phyloP scores from a whole-genome alignment of 2,113 vertebrate genomes.

The Zeus faber region DNA sequence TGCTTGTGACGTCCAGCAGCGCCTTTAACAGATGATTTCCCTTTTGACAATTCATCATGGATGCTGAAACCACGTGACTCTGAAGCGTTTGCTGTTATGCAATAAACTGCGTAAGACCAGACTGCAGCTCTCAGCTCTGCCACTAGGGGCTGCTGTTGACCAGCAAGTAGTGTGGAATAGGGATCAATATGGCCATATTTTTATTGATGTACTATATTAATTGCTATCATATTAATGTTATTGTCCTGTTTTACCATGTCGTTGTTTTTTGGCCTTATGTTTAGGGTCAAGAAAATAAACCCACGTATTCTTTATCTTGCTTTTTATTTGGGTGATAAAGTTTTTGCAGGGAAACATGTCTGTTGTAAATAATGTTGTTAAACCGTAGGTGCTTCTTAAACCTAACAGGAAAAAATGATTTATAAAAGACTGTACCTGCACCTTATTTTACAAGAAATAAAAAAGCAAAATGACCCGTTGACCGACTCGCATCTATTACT shows the following conservation, averaged over 20 bases:
- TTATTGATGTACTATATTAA: conserved; percentile 54
- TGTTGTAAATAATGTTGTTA: conserved; percentile 68
- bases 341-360: conserved; percentile 65
- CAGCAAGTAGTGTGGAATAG: conserved; percentile 37
- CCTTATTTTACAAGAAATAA: conserved; percentile 75
- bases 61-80: neutral
- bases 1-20: too few relatives aligned
- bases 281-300: conserved; percentile 28
- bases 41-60: neutral
- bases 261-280: conserved; percentile 38
- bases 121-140: conserved; percentile 55
- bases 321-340: conserved; percentile 57
- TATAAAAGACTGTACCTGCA: conserved; percentile 68
- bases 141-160: conserved; percentile 64
- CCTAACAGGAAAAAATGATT: conserved; percentile 58
- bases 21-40: too few relatives aligned
- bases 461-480: conserved; percentile 40
- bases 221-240: conserved; percentile 46
- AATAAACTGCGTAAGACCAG: conserved; percentile 27
- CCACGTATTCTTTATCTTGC: conserved; percentile 18
- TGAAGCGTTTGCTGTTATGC: conserved; percentile 30
- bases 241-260: conserved; percentile 37
- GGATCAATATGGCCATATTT: conserved; percentile 69
- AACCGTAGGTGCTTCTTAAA: conserved; percentile 65
- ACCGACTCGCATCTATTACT: too few relatives aligned